A percentile compares a stretch with the other conserved stretches of the same genome.
phyloP scores from a whole-genome alignment of 2,888 invertebrate species.

The Drosophila quinaria region DNA sequence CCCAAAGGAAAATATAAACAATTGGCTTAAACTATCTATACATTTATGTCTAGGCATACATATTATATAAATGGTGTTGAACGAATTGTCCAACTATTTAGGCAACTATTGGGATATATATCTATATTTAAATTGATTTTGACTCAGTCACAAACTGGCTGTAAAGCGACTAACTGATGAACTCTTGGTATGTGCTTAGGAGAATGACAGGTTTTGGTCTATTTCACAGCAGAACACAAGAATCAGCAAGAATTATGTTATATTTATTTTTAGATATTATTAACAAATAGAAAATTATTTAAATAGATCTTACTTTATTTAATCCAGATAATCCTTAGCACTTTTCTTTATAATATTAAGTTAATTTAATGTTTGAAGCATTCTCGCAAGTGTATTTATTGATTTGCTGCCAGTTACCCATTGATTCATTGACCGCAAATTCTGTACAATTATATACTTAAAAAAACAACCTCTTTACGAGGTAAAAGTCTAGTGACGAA shows the following conservation, averaged over 20 bases:
- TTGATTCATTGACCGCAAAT: constrained; percentile 3
- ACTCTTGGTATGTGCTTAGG: neutral
- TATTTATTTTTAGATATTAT: neutral
- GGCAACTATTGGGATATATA: neutral
- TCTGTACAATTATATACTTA: neutral
- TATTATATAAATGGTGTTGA: neutral
- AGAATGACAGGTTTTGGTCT: constrained; percentile 1
- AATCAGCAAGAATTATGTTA: neutral
- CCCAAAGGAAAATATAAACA: constrained; percentile 65
- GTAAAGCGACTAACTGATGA: constrained; percentile 7
- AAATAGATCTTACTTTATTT: neutral
- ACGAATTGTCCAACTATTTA: constrained; percentile 10
- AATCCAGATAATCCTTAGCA: neutral
- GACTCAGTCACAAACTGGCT: neutral
- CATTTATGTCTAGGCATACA: neutral
- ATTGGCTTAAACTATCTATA: constrained; percentile 24
- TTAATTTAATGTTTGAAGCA: neutral
- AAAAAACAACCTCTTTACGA: too few species aligned
- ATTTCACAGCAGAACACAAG: neutral
- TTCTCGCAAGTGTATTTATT: neutral
- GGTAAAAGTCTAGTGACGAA: too few species aligned
- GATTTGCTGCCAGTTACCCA: neutral
- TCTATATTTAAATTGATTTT: neutral
- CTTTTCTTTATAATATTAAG: neutral
- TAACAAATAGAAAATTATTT: neutral